Conservation (phyloP, 2,797 vertebrate species). For the Pseudomugil tenellus region DNA sequence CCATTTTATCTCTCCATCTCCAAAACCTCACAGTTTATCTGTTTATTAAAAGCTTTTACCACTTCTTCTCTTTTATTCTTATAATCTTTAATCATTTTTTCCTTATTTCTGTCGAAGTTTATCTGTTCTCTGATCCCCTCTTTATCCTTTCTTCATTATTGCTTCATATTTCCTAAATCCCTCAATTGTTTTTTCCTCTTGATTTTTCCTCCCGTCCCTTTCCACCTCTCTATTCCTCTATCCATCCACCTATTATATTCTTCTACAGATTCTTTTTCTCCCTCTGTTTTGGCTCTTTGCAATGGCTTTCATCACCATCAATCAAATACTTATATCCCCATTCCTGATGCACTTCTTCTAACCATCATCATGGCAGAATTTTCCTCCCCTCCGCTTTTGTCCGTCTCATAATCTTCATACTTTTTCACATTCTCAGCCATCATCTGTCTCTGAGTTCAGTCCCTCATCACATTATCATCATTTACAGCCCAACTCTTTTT, state of each 20-base stretch:
- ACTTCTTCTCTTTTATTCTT: constrained; percentile 1
- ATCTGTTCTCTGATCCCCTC: constrained; percentile 6
- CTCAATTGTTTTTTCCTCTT: constrained; percentile 36
- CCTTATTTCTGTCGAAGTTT: constrained; percentile 27
- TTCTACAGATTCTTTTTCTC: constrained; percentile 1
- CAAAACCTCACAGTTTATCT: background rate
- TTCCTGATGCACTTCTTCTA: constrained; percentile 11
- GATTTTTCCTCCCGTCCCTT: constrained; percentile 9
- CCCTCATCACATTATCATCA: constrained; percentile 22
- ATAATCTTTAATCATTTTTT: constrained; percentile 44
- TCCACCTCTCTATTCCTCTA: constrained; percentile 12
- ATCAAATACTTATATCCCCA: constrained; percentile 31
- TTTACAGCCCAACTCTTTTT: constrained; percentile 14
- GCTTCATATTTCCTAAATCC: constrained; percentile 19
- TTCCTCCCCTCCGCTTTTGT: constrained; percentile 1
- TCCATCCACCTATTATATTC: constrained; percentile 1
- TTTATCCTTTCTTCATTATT: constrained; percentile 5
- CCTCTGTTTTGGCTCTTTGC: constrained; percentile 6
- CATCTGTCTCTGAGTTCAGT: constrained; percentile 12
- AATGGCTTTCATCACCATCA: constrained; percentile 38
- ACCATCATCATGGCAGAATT: background rate
- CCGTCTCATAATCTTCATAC: background rate
- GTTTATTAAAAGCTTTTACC: background rate
- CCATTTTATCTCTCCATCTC: background rate
- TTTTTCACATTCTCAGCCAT: background rate